A percentile compares a stretch with the other conserved stretches of the same genome.
Conservation (phyloP, 2,888 invertebrate genomes). For the Ecliptopera silaceata region DNA sequence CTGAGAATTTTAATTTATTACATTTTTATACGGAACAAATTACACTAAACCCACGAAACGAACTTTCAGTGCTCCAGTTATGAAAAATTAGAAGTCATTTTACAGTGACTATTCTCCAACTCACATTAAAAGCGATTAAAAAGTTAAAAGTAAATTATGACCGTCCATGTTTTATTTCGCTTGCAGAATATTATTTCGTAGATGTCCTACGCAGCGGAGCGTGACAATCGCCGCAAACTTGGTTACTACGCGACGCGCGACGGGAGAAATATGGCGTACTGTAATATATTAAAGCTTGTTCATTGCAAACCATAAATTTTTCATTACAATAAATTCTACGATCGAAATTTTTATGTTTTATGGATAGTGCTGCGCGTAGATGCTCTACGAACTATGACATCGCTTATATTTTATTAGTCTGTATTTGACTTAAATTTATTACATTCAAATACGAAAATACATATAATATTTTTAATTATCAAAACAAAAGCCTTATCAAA, state of each 20-base stretch:
- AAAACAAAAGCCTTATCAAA: too few species aligned
- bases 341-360: slow-evolving; percentile 27
- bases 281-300: slow-evolving; percentile 45
- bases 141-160: slow-evolving; percentile 42
- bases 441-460: not conserved
- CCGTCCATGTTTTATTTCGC: slow-evolving; percentile 39
- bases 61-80: slow-evolving; percentile 18
- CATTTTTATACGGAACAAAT: slow-evolving; percentile 12
- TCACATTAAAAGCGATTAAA: slow-evolving; percentile 40
- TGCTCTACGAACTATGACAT: slow-evolving; percentile 34
- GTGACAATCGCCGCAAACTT: slow-evolving; percentile 47
- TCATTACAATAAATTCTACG: slow-evolving; percentile 29
- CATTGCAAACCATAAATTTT: slow-evolving; percentile 41
- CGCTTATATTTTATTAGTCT: not conserved
- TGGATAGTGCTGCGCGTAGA: slow-evolving; percentile 39
- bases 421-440: not conserved
- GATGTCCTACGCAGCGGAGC: slow-evolving; percentile 45
- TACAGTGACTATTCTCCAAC: slow-evolving; percentile 32
- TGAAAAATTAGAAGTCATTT: slow-evolving; percentile 32
- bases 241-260: slow-evolving; percentile 34
- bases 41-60: slow-evolving; percentile 17
- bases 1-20: slow-evolving; percentile 5
- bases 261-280: slow-evolving; percentile 40
- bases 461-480: too few species aligned
- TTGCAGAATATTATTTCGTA: slow-evolving; percentile 46